A percentile compares a stretch with the other conserved stretches of the same genome.
Evolutionary conservation across 2,797 vertebrate genomes (phyloP).

Genomic region (Enteromius trimaculatus): DNA sequence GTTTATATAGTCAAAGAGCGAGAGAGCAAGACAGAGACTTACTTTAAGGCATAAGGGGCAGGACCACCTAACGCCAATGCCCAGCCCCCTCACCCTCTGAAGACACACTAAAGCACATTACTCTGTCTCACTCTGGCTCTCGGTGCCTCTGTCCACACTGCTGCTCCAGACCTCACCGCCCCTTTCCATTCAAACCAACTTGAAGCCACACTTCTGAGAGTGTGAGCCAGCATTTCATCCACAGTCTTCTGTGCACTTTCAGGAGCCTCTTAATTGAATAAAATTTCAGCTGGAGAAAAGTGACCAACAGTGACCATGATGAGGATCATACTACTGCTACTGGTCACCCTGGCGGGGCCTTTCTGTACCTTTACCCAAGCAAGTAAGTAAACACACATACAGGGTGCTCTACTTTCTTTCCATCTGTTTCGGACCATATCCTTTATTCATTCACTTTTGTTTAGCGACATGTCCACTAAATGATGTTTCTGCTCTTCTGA

Average conservation of each 20-base stretch:
- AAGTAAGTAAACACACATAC: constrained; percentile 73
- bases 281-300: constrained; percentile 62
- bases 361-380: constrained; percentile 73
- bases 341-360: constrained; percentile 74
- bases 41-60: constrained; percentile 60
- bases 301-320: constrained; percentile 65
- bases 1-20: constrained; percentile 14
- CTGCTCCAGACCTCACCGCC: constrained; percentile 65
- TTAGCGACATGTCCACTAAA: not conserved
- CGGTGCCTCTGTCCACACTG: constrained; percentile 54
- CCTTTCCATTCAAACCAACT: constrained; percentile 55
- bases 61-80: constrained; percentile 68
- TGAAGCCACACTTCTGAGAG: constrained; percentile 44
- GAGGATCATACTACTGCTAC: constrained; percentile 75
- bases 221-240: constrained; percentile 59
- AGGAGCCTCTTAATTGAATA: constrained; percentile 57
- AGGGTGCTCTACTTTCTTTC: not conserved
- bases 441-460: not conserved
- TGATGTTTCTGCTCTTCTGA: not conserved
- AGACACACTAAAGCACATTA: constrained; percentile 62
- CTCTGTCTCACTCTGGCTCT: constrained; percentile 68
- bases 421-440: not conserved
- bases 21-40: constrained; percentile 46
- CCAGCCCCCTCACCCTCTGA: constrained; percentile 69
- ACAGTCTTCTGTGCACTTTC: constrained; percentile 61